A percentile compares a stretch with the other conserved stretches of the same genome.
Conservation (phyloP, 1,140 invertebrate species). For the Bombus consobrinus region DNA sequence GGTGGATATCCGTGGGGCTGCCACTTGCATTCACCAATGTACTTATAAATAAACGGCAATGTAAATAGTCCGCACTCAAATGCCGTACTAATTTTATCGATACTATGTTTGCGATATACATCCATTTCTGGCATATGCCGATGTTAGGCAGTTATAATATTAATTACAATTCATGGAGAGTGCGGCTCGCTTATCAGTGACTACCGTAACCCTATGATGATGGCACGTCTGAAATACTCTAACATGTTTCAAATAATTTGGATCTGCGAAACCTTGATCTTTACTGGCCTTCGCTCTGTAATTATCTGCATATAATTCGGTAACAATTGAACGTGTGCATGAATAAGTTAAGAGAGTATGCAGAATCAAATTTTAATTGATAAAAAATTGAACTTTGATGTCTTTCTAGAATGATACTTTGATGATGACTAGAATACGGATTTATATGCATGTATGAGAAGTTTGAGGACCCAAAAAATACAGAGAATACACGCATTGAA, state of each 20-base stretch:
- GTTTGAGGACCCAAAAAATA: no score
- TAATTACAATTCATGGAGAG: background rate
- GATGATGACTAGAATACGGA: no score
- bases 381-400: background rate
- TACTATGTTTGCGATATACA: conserved; percentile 64
- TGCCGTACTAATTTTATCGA: conserved; percentile 80
- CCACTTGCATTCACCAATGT: conserved; percentile 71
- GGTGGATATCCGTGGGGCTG: conserved; percentile 31
- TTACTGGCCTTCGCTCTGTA: background rate
- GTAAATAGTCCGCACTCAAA: conserved; percentile 80
- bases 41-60: conserved; percentile 81
- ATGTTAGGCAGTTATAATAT: conserved; percentile 12
- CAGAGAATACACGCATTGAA: no score
- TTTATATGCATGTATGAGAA: no score
- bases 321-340: background rate
- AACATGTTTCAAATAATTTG: background rate
- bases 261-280: conserved; percentile 13
- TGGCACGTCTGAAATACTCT: no score
- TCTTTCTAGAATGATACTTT: background rate
- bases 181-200: background rate
- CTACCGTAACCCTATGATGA: background rate
- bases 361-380: background rate
- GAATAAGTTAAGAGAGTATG: background rate
- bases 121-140: conserved; percentile 42
- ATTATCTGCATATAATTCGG: background rate